phyloP scores from a whole-genome alignment of 2,888 invertebrate species.

The Hipparchia semele region DNA sequence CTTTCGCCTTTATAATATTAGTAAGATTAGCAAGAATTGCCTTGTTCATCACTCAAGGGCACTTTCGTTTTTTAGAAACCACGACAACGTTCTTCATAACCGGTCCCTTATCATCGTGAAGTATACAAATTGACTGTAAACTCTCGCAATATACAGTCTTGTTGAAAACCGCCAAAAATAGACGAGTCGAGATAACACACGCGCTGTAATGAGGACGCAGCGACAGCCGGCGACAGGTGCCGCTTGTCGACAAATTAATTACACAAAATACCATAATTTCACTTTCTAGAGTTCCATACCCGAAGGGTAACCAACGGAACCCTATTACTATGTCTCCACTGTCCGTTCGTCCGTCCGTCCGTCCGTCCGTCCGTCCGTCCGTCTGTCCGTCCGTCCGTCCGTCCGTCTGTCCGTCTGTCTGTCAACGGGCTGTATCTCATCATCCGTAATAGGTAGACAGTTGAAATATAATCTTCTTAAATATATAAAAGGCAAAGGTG shows the following conservation, averaged over 20 bases:
- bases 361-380: too few relatives aligned
- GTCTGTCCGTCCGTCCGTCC: too few relatives aligned
- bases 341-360: too few relatives aligned
- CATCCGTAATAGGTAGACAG: too few relatives aligned
- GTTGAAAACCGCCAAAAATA: conserved; percentile 37
- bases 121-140: conserved; percentile 22
- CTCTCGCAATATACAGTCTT: conserved; percentile 24
- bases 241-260: conserved; percentile 54
- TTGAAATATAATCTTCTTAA: too few relatives aligned
- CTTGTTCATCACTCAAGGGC: neutral
- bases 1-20: too few relatives aligned
- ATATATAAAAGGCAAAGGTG: too few relatives aligned
- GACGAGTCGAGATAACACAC: conserved; percentile 52
- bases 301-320: too few relatives aligned
- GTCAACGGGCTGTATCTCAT: too few relatives aligned
- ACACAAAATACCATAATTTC: conserved; percentile 49
- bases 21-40: too few relatives aligned
- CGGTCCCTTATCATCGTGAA: conserved; percentile 27
- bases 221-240: conserved; percentile 60
- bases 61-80: conserved; percentile 2
- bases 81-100: conserved; percentile 10
- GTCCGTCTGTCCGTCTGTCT: too few relatives aligned
- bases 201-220: conserved; percentile 59
- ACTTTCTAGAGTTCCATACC: conserved; percentile 49
- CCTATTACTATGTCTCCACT: too few relatives aligned